Evolutionary conservation across 2,113 vertebrate genomes (phyloP).

Genomic region (Neofelis nebulosa): DNA sequence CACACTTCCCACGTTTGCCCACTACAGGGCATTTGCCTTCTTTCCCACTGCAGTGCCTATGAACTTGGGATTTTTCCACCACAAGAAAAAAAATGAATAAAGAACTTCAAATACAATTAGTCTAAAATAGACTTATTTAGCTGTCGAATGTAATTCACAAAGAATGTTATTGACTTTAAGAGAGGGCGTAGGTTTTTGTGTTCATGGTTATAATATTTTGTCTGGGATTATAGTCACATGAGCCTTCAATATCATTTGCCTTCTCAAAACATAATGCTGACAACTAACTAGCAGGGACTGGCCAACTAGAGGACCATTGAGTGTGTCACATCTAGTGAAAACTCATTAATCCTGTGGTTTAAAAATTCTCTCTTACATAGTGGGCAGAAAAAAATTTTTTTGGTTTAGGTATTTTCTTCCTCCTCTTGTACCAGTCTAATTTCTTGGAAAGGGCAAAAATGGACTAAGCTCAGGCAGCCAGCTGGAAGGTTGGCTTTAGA

Average conservation of each 20-base stretch:
- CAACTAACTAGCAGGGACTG: not conserved
- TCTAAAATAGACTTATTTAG: not conserved
- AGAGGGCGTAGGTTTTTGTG: not conserved
- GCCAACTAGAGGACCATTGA: not conserved
- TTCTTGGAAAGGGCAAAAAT: not conserved
- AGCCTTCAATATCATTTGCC: not conserved
- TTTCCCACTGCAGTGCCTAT: not conserved
- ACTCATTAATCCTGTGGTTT: not conserved
- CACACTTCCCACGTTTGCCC: fast-evolving
- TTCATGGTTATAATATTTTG: not conserved
- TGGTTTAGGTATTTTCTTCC: not conserved
- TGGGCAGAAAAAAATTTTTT: not conserved
- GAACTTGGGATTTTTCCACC: not conserved
- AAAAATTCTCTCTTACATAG: not conserved
- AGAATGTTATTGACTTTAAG: not conserved
- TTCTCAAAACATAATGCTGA: not conserved
- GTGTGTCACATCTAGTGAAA: not conserved
- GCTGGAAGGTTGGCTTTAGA: not conserved
- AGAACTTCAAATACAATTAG: not conserved
- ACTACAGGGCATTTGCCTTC: not conserved
- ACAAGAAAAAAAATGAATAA: not conserved
- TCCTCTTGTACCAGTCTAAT: not conserved
- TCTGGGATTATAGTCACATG: not conserved
- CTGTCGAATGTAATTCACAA: not conserved
- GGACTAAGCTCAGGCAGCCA: not conserved